A percentile compares a stretch with the other conserved stretches of the same genome.
Evolutionary conservation across 2,888 invertebrate genomes (phyloP).

Genomic region (Halictus ligatus): DNA sequence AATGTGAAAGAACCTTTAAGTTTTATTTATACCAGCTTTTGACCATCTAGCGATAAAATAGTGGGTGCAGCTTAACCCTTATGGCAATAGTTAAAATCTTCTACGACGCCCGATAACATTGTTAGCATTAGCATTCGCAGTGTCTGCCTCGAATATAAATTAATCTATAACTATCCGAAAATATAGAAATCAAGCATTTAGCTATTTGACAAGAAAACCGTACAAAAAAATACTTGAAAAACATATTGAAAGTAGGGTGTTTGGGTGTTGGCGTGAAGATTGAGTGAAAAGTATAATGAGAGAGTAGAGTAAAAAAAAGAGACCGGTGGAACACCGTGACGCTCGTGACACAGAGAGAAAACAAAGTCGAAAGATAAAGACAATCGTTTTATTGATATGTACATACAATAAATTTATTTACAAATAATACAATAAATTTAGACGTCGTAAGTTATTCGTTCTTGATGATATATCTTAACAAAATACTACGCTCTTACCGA

Average conservation of each 20-base stretch:
- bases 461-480: constrained; percentile 75
- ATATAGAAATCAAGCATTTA: not conserved
- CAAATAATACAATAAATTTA: constrained; percentile 78
- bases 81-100: not conserved
- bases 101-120: not conserved
- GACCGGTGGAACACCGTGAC: not conserved
- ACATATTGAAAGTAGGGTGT: not conserved
- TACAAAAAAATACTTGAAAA: not conserved
- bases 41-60: not conserved
- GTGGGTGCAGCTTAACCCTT: not conserved
- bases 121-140: no score
- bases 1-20: no score
- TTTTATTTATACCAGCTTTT: no score
- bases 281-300: not conserved
- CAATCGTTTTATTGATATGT: constrained; percentile 83
- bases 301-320: not conserved
- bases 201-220: not conserved
- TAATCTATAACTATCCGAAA: not conserved
- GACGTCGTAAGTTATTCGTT: constrained; percentile 71
- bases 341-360: not conserved
- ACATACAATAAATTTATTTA: constrained; percentile 83
- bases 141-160: not conserved
- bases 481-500: constrained; percentile 79
- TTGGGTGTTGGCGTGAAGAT: not conserved
- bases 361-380: constrained; percentile 66